phyloP scores from a whole-genome alignment of 1,140 invertebrate species.

The Caenorhabditis brenneri region DNA sequence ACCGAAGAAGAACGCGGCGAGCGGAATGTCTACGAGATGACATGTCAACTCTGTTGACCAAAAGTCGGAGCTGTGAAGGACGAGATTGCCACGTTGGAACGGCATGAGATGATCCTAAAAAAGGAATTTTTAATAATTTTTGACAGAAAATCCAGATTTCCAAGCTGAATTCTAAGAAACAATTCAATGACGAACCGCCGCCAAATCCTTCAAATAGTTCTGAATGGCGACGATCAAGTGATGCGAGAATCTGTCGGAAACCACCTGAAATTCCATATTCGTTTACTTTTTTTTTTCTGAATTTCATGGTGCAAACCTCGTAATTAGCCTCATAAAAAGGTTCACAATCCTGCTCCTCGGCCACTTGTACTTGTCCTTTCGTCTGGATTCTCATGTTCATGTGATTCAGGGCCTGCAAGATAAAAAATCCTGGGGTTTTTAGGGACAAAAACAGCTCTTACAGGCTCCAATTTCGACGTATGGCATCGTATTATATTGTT shows the following conservation, averaged over 20 bases:
- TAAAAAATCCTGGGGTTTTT: neutral
- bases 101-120: neutral
- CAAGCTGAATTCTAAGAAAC: neutral
- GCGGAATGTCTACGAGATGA: neutral
- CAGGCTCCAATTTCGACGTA: neutral
- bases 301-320: neutral
- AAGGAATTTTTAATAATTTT: neutral
- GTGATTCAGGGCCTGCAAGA: neutral
- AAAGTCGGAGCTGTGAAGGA: slow-evolving; percentile 25
- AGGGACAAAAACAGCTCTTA: neutral
- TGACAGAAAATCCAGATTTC: neutral
- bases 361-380: slow-evolving; percentile 2
- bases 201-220: neutral
- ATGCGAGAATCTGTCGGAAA: neutral
- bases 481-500: neutral
- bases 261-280: neutral
- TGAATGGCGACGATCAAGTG: neutral
- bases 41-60: neutral
- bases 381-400: neutral
- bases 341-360: slow-evolving; percentile 4
- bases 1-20: slow-evolving; percentile 18
- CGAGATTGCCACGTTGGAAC: neutral
- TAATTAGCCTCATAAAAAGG: slow-evolving; percentile 35
- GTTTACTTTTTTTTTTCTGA: neutral
- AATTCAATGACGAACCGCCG: neutral